phyloP scores from a whole-genome alignment of 2,888 invertebrate species.

The Hybos culiciformis region DNA sequence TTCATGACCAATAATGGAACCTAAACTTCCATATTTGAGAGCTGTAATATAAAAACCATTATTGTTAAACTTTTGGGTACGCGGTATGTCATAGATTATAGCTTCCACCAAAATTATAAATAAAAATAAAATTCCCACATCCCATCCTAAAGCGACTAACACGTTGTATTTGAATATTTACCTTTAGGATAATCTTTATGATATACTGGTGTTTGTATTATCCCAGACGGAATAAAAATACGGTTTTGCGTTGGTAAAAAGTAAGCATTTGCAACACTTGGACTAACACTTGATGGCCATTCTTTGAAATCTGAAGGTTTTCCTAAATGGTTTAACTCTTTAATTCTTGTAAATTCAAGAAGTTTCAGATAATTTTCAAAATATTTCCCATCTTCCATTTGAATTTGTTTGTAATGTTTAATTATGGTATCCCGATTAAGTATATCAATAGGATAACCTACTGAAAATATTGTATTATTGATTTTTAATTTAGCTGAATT shows the following conservation, averaged over 20 bases:
- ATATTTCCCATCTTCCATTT: constrained; percentile 52
- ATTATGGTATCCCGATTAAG: constrained; percentile 62
- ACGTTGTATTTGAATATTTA: too few species aligned
- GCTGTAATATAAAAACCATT: too few species aligned
- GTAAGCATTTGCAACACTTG: constrained; percentile 80
- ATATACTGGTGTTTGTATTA: constrained; percentile 82
- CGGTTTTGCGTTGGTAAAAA: constrained; percentile 81
- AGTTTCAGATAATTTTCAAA: constrained; percentile 58
- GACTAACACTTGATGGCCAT: constrained; percentile 72
- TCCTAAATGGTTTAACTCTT: constrained; percentile 47
- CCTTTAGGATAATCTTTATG: constrained; percentile 65
- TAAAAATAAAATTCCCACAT: too few species aligned
- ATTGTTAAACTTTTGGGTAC: too few species aligned
- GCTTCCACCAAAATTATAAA: too few species aligned
- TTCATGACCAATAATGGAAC: constrained; percentile 20
- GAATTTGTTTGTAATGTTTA: constrained; percentile 60
- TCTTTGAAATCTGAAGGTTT: constrained; percentile 60
- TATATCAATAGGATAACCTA: constrained; percentile 86
- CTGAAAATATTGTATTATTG: constrained; percentile 82
- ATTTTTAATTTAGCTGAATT: constrained; percentile 72
- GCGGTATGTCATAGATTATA: too few species aligned
- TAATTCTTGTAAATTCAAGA: constrained; percentile 56
- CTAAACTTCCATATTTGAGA: constrained; percentile 18
- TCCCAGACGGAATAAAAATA: constrained; percentile 87
- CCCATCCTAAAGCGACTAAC: too few species aligned